A percentile compares a stretch with the other conserved stretches of the same genome.
Conservation (phyloP, 2,797 vertebrate species). For the Sebastes cheni region DNA sequence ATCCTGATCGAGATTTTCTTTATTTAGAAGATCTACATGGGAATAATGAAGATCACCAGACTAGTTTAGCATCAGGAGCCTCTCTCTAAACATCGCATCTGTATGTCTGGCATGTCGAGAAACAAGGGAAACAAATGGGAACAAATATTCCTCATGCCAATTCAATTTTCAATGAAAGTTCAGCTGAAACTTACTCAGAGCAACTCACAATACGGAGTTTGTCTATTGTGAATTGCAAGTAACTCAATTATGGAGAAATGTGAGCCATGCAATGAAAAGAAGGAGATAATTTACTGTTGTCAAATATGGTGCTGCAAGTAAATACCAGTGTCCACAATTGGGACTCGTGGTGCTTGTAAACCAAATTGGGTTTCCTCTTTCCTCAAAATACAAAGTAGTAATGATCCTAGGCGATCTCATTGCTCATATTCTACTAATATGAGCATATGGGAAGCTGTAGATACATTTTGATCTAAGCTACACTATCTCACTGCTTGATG, state of each 20-base stretch:
- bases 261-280: background rate
- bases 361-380: background rate
- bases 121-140: background rate
- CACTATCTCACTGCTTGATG: background rate
- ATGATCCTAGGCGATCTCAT: background rate
- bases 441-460: background rate
- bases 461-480: background rate
- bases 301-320: background rate
- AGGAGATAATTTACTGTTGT: background rate
- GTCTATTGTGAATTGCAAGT: slow-evolving; percentile 11
- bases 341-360: background rate
- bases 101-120: slow-evolving; percentile 3
- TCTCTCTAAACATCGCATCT: background rate
- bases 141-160: background rate
- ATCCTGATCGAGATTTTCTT: background rate
- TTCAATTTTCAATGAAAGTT: background rate
- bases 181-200: background rate
- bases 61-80: background rate
- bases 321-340: background rate
- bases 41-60: background rate
- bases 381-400: background rate
- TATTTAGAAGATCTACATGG: background rate
- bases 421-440: background rate
- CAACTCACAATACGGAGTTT: slow-evolving; percentile 4
- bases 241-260: slow-evolving; percentile 28